phyloP scores from a whole-genome alignment of 2,888 invertebrate genomes.

The Monochamus alternatus region DNA sequence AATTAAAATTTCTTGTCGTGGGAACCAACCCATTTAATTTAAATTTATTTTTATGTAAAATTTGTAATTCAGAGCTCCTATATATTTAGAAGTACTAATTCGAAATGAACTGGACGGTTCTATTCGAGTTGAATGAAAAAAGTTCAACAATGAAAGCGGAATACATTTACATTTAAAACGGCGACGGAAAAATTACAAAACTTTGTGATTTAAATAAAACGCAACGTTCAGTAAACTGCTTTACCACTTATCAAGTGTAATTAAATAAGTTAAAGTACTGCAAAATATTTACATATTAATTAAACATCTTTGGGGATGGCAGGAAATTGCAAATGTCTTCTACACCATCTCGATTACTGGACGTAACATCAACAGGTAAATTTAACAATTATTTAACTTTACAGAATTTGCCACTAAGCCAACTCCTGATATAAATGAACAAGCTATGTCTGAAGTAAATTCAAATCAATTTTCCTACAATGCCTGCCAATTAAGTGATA shows the following conservation, averaged over 20 bases:
- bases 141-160: constrained; percentile 50
- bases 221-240: constrained; percentile 52
- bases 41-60: constrained; percentile 33
- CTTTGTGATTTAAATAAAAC: constrained; percentile 54
- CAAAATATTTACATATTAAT: constrained; percentile 47
- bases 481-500: no score
- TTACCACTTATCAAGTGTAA: constrained; percentile 50
- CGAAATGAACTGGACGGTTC: constrained; percentile 45
- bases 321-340: not conserved
- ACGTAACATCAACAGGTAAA: constrained; percentile 5
- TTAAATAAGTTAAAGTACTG: constrained; percentile 50
- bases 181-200: constrained; percentile 50
- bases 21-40: constrained; percentile 17
- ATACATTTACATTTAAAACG: constrained; percentile 54
- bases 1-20: not conserved
- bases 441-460: no score
- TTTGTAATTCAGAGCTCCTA: constrained; percentile 35
- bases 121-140: constrained; percentile 43
- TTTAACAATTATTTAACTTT: not conserved
- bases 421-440: no score
- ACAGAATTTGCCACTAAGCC: no score
- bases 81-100: constrained; percentile 47
- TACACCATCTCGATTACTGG: not conserved
- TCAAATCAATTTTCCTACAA: no score
- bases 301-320: constrained; percentile 10